Evolutionary conservation across 2,888 invertebrate genomes (phyloP).

Genomic region (Dasysyrphus albostriatus): DNA sequence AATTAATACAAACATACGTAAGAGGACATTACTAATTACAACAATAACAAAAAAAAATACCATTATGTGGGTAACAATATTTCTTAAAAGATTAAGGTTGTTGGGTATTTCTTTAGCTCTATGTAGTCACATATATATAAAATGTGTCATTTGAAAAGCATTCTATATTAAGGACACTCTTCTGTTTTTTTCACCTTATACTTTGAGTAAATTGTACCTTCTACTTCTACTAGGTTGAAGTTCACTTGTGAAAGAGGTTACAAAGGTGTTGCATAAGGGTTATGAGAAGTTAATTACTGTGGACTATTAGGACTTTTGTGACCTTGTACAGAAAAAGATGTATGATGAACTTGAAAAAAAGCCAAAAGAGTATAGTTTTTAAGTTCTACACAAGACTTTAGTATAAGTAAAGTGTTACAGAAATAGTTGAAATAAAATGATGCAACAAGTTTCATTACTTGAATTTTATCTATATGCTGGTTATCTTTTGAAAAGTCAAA

Average conservation of each 20-base stretch:
- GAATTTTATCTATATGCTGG: too few relatives aligned
- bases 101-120: not conserved
- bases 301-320: not conserved
- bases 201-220: too few relatives aligned
- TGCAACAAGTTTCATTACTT: too few relatives aligned
- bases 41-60: slow-evolving; percentile 37
- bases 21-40: slow-evolving; percentile 59
- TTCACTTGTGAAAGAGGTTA: not conserved
- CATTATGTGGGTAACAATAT: slow-evolving; percentile 5
- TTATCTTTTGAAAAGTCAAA: too few relatives aligned
- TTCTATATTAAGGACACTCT: slow-evolving; percentile 14
- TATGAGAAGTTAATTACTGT: slow-evolving; percentile 7
- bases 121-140: not conserved
- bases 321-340: not conserved
- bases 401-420: too few relatives aligned
- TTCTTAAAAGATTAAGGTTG: slow-evolving; percentile 16
- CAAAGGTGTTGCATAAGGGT: slow-evolving; percentile 23
- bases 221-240: not conserved
- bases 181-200: not conserved
- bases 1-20: slow-evolving; percentile 30
- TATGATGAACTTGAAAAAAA: slow-evolving; percentile 4
- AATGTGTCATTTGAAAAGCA: slow-evolving; percentile 5
- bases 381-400: too few relatives aligned
- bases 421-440: too few relatives aligned
- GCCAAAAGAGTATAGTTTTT: not conserved